These are phyloP conservation scores for Ceratina japonica DNA, from an alignment of 1,140 invertebrate species.

Conservation along the genomic window DNA sequence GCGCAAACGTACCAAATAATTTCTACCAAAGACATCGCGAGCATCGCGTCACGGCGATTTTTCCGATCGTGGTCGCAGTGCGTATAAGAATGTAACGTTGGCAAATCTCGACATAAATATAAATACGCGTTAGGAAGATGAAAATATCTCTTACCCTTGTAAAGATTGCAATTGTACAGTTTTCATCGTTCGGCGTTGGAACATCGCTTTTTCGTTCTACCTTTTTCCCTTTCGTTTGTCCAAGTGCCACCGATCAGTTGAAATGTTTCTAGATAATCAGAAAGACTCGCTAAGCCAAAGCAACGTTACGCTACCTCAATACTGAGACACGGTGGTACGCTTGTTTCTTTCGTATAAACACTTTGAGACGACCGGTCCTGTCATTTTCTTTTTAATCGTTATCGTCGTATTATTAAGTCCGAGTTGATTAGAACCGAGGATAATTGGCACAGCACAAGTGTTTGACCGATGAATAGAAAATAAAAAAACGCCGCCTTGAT, in stretches of 20 bases:
- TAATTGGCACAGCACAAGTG: not conserved
- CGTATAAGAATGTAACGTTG: constrained; percentile 18
- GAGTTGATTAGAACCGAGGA: constrained; percentile 17
- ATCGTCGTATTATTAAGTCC: constrained; percentile 6
- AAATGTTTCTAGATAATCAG: constrained; percentile 46
- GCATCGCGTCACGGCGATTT: constrained; percentile 34
- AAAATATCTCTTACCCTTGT: constrained; percentile 21
- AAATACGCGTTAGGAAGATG: constrained; percentile 30
- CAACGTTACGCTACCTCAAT: constrained; percentile 59
- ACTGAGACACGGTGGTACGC: constrained; percentile 46
- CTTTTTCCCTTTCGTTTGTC: constrained; percentile 1
- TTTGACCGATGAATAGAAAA: not conserved
- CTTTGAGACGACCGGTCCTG: constrained; percentile 17
- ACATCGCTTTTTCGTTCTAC: not conserved
- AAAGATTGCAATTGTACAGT: constrained; percentile 40
- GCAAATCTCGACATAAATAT: constrained; percentile 8
- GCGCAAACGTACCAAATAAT: constrained; percentile 63
- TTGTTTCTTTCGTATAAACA: constrained; percentile 28
- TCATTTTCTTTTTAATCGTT: not conserved
- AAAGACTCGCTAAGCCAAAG: constrained; percentile 55
- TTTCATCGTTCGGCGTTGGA: constrained; percentile 27
- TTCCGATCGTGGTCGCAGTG: constrained; percentile 14
- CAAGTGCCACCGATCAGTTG: constrained; percentile 45
- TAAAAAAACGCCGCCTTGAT: not conserved
- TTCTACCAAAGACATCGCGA: constrained; percentile 64